Percentiles rank a stretch among this genome's conserved stretches.
Conservation (phyloP, 2,888 invertebrate species). For the Lithophane socia region DNA sequence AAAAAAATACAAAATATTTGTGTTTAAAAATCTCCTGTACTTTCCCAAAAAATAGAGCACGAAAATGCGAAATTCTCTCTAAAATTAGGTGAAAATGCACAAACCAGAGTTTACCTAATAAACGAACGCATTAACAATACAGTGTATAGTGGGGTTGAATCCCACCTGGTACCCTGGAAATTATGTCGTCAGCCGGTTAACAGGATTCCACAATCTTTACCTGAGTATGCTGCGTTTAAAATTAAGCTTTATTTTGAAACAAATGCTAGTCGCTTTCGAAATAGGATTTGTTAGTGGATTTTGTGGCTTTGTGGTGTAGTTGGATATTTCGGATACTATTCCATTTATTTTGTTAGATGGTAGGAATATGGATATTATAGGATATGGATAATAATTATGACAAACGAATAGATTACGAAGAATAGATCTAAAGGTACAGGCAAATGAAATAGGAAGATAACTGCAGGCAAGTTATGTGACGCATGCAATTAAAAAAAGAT, state of each 20-base stretch:
- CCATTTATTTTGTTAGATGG: constrained; percentile 3
- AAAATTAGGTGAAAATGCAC: constrained; percentile 57
- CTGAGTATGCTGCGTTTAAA: constrained; percentile 46
- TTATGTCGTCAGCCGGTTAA: constrained; percentile 63
- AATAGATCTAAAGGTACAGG: neutral
- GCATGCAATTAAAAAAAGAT: neutral
- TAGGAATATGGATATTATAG: neutral
- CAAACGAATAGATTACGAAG: neutral
- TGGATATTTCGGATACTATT: constrained; percentile 2
- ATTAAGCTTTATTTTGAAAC: constrained; percentile 52
- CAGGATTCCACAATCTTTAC: constrained; percentile 64
- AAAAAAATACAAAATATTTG: neutral
- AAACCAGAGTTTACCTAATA: constrained; percentile 54
- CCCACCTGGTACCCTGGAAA: constrained; percentile 43
- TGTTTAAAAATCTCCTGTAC: neutral
- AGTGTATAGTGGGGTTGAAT: constrained; percentile 36
- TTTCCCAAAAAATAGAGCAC: constrained; percentile 18
- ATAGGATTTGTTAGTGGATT: constrained; percentile 38
- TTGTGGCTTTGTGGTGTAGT: constrained; percentile 20
- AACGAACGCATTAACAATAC: constrained; percentile 59
- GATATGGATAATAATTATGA: no score
- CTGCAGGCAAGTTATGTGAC: neutral
- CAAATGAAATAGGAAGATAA: neutral
- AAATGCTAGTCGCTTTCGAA: constrained; percentile 39
- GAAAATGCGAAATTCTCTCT: constrained; percentile 12